phyloP scores from a whole-genome alignment of 2,113 vertebrate genomes.

The Dicaeum eximium region DNA sequence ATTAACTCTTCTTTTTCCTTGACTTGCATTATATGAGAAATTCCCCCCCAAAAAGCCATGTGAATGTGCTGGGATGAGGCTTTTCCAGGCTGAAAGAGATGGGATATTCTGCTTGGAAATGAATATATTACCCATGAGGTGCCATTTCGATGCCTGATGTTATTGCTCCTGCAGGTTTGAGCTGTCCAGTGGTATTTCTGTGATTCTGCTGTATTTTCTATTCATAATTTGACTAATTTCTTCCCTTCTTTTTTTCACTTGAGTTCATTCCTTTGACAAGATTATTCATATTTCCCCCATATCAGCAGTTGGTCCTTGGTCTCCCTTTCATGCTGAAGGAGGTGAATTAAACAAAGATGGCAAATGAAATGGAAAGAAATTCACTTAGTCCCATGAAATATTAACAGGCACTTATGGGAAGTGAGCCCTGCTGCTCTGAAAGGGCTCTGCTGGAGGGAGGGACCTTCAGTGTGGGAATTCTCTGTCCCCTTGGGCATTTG shows the following conservation, averaged over 20 bases:
- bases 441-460: not conserved
- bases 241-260: not conserved
- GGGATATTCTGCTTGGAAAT: not conserved
- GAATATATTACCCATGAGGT: not conserved
- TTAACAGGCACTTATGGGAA: slow-evolving; percentile 15
- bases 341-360: slow-evolving; percentile 38
- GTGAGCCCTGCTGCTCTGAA: not conserved
- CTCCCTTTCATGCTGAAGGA: not conserved
- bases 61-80: not conserved
- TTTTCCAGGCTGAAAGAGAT: not conserved
- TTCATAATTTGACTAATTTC: not conserved
- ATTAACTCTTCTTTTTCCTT: not conserved
- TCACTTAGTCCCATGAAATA: slow-evolving; percentile 27
- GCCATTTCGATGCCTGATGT: not conserved
- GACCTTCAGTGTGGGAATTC: not conserved
- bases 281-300: not conserved
- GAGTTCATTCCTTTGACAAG: not conserved
- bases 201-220: not conserved
- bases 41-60: not conserved
- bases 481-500: not conserved
- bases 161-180: not conserved
- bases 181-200: not conserved
- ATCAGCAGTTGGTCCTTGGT: not conserved
- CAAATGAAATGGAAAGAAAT: slow-evolving; percentile 10
- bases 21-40: not conserved